phyloP scores from a whole-genome alignment of 2,888 invertebrate genomes.

The Protophormia terraenovae region DNA sequence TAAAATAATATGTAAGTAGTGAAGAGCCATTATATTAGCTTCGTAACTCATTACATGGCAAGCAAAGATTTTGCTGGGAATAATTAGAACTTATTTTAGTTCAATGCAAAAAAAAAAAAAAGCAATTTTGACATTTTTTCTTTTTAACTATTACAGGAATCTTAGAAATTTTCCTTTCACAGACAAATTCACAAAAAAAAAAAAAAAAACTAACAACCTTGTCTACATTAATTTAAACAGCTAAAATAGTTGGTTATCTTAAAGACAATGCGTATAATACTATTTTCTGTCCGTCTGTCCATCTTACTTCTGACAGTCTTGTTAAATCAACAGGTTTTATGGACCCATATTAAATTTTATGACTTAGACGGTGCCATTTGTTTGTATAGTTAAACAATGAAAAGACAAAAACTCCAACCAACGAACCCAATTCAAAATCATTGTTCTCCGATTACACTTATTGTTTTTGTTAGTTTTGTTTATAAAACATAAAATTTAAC shows the following conservation, averaged over 20 bases:
- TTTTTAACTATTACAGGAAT: too few relatives aligned
- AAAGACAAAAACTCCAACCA: background rate
- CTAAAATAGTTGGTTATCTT: background rate
- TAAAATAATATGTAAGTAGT: too few relatives aligned
- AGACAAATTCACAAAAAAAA: background rate
- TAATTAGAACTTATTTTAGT: too few relatives aligned
- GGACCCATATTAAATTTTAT: slow-evolving; percentile 64
- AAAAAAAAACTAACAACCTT: background rate
- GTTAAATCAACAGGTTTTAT: slow-evolving; percentile 53
- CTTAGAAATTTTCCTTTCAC: too few relatives aligned
- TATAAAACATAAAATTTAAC: background rate
- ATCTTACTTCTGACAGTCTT: background rate
- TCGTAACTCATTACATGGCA: too few relatives aligned
- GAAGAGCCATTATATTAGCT: too few relatives aligned
- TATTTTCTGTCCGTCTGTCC: background rate
- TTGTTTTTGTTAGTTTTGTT: slow-evolving; percentile 12
- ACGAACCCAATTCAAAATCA: slow-evolving; percentile 9
- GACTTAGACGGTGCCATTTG: slow-evolving; percentile 67
- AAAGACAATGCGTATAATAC: background rate
- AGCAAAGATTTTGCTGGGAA: too few relatives aligned
- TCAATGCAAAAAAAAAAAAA: too few relatives aligned
- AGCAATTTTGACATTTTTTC: too few relatives aligned
- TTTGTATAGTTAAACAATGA: slow-evolving; percentile 4
- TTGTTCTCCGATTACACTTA: slow-evolving; percentile 53
- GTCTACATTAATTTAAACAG: background rate